Conservation (phyloP, 2,113 vertebrate genomes). For the Pagrus major region DNA sequence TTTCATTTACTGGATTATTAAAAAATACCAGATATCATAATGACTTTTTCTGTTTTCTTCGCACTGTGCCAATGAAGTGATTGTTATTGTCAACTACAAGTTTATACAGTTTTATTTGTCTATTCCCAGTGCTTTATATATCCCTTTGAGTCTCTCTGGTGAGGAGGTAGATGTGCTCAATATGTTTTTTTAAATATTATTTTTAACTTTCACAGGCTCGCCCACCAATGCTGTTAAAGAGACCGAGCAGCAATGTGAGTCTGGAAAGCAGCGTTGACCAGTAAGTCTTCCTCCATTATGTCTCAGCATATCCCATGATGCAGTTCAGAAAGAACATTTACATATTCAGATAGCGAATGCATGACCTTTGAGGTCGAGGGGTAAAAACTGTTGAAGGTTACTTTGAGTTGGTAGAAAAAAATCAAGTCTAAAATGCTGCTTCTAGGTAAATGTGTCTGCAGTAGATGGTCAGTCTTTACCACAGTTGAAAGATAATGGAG, state of each 20-base stretch:
- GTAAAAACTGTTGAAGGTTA: neutral
- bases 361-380: neutral
- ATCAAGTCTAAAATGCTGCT: too few relatives aligned
- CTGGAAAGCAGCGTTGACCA: slow-evolving; percentile 82
- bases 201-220: slow-evolving; percentile 84
- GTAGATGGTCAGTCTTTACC: neutral
- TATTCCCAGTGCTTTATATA: too few relatives aligned
- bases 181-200: too few relatives aligned
- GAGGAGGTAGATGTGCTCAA: too few relatives aligned
- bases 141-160: too few relatives aligned
- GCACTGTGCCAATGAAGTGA: too few relatives aligned
- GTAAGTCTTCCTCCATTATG: slow-evolving; percentile 70
- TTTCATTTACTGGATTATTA: too few relatives aligned
- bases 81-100: too few relatives aligned
- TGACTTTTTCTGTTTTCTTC: too few relatives aligned
- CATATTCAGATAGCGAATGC: neutral
- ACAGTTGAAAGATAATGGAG: neutral
- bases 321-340: neutral
- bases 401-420: neutral
- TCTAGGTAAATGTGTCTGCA: too few relatives aligned
- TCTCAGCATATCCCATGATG: neutral
- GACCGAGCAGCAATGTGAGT: slow-evolving; percentile 90
- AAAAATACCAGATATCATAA: too few relatives aligned
- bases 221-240: slow-evolving; percentile 89
- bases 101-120: too few relatives aligned